A percentile compares a stretch with the other conserved stretches of the same genome.
These are phyloP conservation scores for Puffinus mauretanicus DNA, from an alignment of 2,113 vertebrate genomes.

Conservation along the genomic window DNA sequence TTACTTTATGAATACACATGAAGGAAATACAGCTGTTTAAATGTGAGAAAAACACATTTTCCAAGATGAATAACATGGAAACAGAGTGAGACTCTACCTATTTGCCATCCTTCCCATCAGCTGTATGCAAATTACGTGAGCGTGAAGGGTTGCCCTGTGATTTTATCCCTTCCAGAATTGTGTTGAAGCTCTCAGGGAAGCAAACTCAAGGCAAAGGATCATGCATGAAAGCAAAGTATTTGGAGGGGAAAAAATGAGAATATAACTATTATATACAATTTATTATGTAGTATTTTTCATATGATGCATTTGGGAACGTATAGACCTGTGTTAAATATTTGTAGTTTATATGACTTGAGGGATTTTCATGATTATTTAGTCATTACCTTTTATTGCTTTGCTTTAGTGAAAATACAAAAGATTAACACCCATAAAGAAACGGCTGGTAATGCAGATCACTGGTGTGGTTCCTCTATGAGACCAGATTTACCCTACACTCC, in stretches of 20 bases:
- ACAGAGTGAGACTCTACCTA: background rate
- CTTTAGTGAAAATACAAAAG: background rate
- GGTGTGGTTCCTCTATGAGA: background rate
- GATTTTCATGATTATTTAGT: background rate
- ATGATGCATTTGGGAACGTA: background rate
- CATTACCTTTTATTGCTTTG: background rate
- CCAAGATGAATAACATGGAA: background rate
- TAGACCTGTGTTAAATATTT: background rate
- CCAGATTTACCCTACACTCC: background rate
- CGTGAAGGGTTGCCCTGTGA: background rate
- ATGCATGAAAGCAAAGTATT: slow-evolving; percentile 8
- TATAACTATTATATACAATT: background rate
- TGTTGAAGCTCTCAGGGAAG: slow-evolving; percentile 6
- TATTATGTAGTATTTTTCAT: background rate
- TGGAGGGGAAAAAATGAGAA: background rate
- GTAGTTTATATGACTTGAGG: background rate
- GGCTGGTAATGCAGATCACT: background rate
- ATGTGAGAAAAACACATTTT: background rate
- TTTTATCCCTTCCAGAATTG: slow-evolving; percentile 24
- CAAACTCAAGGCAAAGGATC: background rate
- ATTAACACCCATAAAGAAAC: background rate
- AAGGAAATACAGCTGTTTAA: background rate
- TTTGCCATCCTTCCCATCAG: background rate
- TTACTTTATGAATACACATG: background rate
- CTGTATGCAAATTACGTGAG: background rate